Percentiles rank a stretch among this genome's conserved stretches.
phyloP scores from a whole-genome alignment of 2,888 invertebrate genomes.

The Scaptomyza reducta region DNA sequence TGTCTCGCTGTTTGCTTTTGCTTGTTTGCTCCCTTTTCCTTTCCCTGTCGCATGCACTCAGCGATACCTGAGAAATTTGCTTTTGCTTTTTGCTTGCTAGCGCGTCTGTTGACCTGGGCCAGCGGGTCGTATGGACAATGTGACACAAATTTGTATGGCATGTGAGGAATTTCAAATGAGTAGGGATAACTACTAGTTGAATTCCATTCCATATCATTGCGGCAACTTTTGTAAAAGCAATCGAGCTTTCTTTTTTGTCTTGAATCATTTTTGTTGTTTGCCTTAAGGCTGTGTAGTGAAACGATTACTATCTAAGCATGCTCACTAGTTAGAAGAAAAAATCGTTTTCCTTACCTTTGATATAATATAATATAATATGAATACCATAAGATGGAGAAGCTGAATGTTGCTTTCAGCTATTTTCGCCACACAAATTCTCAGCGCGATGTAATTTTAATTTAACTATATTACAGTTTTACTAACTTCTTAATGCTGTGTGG shows the following conservation, averaged over 20 bases:
- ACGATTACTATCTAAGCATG: no score
- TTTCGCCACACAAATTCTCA: background rate
- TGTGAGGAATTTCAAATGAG: conserved; percentile 13
- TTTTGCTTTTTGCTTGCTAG: background rate
- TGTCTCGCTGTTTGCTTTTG: conserved; percentile 33
- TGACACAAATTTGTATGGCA: conserved; percentile 21
- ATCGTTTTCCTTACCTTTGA: no score
- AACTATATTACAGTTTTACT: background rate
- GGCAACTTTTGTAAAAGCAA: background rate
- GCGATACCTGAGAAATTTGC: conserved; percentile 13
- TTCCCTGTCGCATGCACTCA: conserved; percentile 4
- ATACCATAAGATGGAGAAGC: no score
- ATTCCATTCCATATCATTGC: background rate
- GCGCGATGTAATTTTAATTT: background rate
- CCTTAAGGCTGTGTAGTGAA: no score
- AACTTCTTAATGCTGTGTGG: conserved; percentile 1
- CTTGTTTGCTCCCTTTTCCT: background rate
- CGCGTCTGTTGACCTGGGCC: background rate
- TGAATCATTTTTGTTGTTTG: no score
- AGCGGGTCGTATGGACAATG: conserved; percentile 33
- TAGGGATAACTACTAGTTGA: background rate
- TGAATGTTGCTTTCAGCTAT: background rate
- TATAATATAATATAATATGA: no score
- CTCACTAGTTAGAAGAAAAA: no score
- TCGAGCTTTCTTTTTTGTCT: background rate